These are phyloP conservation scores for Neodiprion fabricii DNA, from an alignment of 1,140 invertebrate species.

Conservation along the genomic window DNA sequence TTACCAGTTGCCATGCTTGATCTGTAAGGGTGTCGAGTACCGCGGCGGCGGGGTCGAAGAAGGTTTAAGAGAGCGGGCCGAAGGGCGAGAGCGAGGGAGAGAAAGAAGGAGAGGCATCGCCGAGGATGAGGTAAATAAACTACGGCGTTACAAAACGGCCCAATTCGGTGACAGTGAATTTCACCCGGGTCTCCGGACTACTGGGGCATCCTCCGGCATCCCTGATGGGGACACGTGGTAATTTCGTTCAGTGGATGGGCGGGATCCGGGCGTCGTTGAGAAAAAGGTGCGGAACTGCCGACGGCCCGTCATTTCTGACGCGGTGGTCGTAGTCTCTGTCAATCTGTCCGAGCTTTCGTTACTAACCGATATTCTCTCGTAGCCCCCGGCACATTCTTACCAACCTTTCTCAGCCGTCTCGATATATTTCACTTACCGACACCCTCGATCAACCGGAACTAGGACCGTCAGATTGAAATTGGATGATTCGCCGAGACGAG, in stretches of 20 bases:
- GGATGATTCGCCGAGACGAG: too few relatives aligned
- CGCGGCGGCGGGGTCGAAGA: neutral
- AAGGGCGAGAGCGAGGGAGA: neutral
- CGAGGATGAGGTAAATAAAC: constrained; percentile 4
- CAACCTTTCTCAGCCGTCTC: too few relatives aligned
- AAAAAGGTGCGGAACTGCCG: neutral
- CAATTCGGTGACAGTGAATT: constrained; percentile 5
- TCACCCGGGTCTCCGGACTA: neutral
- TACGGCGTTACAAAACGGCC: constrained; percentile 3
- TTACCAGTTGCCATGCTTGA: constrained; percentile 3
- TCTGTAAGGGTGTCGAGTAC: neutral
- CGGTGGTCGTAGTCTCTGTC: neutral
- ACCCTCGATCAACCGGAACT: too few relatives aligned
- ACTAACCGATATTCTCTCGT: neutral
- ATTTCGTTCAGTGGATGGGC: constrained; percentile 6
- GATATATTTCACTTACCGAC: too few relatives aligned
- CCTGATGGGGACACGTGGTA: neutral
- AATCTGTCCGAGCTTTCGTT: neutral
- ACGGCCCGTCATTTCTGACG: neutral
- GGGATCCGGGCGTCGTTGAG: neutral
- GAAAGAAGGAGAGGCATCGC: neutral
- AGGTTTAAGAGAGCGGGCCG: neutral
- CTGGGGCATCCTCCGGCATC: neutral
- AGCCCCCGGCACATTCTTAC: neutral
- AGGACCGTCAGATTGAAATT: too few relatives aligned